Conservation (phyloP, 1,140 invertebrate genomes). For the Odontomachus brunneus region DNA sequence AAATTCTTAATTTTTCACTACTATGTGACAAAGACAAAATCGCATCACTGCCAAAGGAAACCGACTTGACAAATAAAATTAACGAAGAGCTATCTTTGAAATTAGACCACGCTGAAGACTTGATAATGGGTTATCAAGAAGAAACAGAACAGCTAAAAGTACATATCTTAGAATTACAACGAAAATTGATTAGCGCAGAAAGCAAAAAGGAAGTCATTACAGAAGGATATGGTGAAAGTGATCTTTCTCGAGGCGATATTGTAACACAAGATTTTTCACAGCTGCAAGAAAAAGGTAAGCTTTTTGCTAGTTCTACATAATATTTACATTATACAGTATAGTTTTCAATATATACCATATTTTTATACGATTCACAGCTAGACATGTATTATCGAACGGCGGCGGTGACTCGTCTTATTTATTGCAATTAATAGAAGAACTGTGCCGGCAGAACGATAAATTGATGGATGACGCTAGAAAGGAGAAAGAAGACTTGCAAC, state of each 20-base stretch:
- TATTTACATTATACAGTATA: background rate
- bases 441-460: constrained; percentile 87
- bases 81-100: constrained; percentile 81
- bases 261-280: constrained; percentile 80
- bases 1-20: constrained; percentile 88
- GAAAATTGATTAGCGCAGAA: constrained; percentile 83
- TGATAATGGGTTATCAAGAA: constrained; percentile 84
- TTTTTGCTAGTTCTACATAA: too few species aligned
- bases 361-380: constrained; percentile 78
- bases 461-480: constrained; percentile 88
- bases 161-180: constrained; percentile 86
- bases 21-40: constrained; percentile 70
- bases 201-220: constrained; percentile 88
- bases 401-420: constrained; percentile 84
- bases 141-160: constrained; percentile 86
- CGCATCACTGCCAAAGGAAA: constrained; percentile 63
- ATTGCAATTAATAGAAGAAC: constrained; percentile 87
- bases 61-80: constrained; percentile 63
- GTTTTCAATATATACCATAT: constrained; percentile 19
- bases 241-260: constrained; percentile 75
- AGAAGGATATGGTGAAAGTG: constrained; percentile 87
- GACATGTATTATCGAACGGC: constrained; percentile 83
- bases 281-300: constrained; percentile 82
- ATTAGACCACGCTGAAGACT: constrained; percentile 83
- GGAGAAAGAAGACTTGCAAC: constrained; percentile 89